Evolutionary conservation across 2,888 invertebrate genomes (phyloP), one percentile per base, ranked within the genome.

Genomic region (Limnephilus rhombicus): DNA sequence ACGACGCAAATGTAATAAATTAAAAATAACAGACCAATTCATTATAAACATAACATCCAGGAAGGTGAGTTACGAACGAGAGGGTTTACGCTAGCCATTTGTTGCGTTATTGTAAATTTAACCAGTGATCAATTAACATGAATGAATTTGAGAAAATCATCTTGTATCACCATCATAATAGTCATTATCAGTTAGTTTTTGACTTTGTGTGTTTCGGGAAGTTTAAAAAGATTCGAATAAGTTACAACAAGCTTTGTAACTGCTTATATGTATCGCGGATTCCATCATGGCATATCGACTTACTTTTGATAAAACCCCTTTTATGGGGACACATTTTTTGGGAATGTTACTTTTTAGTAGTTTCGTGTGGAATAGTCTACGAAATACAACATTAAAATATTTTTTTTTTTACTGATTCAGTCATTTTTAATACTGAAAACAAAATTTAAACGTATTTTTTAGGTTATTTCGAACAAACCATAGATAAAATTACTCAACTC

Each of bases 1-100:
- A 83, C 53, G 18, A 49, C 89, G 83, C 41, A 24, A 83, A 91
- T 53, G 24, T 24, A 88, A 34, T 88, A 88, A 88, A 88, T 31
- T 34, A n/a, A 37, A 68, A 87, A 81, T 34, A 37, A 86, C 85
- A 68, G 80, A 80, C 80, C 37, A 37, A 91, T 87, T 85, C 53
- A 90, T 82, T 82, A 41, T 45, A 90, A 31, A 34, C 90, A 37
- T 45, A 90, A 34, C 41, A 90, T 90, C 34, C 29, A 82, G 31
- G 82, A 31, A 82, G n/a, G 24, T 24, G 68, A 68, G 68, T 68
- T n/a, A 68, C 24, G 24, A 9, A 68, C 7, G 68, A 68, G 68
- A 68, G 68, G 68, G 68, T 68, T 68, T n/a, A 68, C 68, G n/a
- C 68, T 68, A 2, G 68, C n/a, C n/a, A 68, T 68, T 68, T 68